Evolutionary conservation across 2,113 vertebrate genomes (phyloP), one percentile per base, ranked within the genome.

Genomic region (Pandion haliaetus): DNA sequence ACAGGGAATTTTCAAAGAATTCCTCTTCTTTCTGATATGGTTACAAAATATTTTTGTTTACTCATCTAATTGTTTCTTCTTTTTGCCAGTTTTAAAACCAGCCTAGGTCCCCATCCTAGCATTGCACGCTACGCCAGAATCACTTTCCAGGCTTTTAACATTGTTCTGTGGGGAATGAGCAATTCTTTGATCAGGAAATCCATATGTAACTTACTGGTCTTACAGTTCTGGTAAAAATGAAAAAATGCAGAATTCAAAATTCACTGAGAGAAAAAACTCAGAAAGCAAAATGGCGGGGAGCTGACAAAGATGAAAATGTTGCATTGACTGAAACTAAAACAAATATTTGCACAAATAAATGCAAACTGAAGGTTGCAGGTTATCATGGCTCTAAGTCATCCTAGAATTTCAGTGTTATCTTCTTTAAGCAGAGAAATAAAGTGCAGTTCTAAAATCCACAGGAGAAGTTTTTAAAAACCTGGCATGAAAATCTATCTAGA

Each of bases 401-500:
- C 25, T 62, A 57, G 50, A 87, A 77, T 66, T 89, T 81, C 42
- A 47, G 58, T 50, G 76, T 77, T 91, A 77, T 82, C 36, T 67
- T 76, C 55, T 59, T 65, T 62, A 90, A 73, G 55, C 20, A 78
- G n/a, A 79, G 74, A 83, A 88, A 88, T 73, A 83, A 90, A 93
- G 38, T 20, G 26, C 47, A 92, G 50, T 72, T 95, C 65, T 91
- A 94, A 88, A 92, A 91, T 72, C 83, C 95, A 86, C 74, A 82
- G 63, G n/a, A 73, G 45, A 67, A 86, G 42, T 77, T 95, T 93
- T 88, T 81, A 36, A 91, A 95, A 97, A 77, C 58, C 90, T 95
- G 93, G 92, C 90, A 94, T 47, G 81, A 93, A 95, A 94, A 94
- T 90, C 82, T 80, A 23, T 91, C 66, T 83, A 80, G 91, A 95